Evolutionary conservation across 2,797 vertebrate genomes (phyloP).

Genomic region (Premnoplex brunnescens): DNA sequence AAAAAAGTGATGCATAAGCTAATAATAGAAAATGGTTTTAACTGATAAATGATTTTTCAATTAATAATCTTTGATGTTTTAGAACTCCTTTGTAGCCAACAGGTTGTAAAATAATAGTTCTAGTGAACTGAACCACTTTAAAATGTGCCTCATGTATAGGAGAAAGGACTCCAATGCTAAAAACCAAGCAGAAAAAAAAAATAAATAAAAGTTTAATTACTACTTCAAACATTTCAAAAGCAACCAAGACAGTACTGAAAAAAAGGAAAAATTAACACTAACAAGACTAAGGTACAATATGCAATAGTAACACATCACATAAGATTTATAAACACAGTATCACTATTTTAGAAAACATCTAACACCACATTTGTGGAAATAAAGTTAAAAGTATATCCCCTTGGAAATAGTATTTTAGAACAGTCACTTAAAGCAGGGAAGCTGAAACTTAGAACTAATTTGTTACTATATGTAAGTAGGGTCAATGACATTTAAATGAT

Average conservation of each 20-base stretch:
- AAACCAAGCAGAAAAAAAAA: constrained; percentile 32
- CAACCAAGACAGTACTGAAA: constrained; percentile 2
- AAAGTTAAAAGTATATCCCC: constrained; percentile 38
- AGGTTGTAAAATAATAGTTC: background rate
- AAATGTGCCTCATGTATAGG: background rate
- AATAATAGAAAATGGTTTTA: background rate
- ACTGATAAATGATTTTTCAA: background rate
- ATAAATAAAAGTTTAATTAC: constrained; percentile 73
- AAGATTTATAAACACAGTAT: constrained; percentile 57
- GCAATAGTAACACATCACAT: constrained; percentile 40
- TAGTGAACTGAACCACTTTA: background rate
- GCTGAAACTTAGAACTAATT: background rate
- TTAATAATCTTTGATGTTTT: background rate
- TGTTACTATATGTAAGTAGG: constrained; percentile 13
- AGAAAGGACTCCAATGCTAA: constrained; percentile 44
- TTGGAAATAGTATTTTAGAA: constrained; percentile 34
- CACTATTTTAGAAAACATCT: constrained; percentile 62
- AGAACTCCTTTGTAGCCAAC: background rate
- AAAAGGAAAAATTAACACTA: constrained; percentile 30
- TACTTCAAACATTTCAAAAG: constrained; percentile 63
- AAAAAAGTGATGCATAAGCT: background rate
- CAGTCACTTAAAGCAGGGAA: constrained; percentile 32
- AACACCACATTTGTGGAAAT: constrained; percentile 48
- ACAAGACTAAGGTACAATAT: constrained; percentile 56
- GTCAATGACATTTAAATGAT: background rate